phyloP scores from a whole-genome alignment of 2,113 vertebrate species.

The Misgurnus anguillicaudatus region DNA sequence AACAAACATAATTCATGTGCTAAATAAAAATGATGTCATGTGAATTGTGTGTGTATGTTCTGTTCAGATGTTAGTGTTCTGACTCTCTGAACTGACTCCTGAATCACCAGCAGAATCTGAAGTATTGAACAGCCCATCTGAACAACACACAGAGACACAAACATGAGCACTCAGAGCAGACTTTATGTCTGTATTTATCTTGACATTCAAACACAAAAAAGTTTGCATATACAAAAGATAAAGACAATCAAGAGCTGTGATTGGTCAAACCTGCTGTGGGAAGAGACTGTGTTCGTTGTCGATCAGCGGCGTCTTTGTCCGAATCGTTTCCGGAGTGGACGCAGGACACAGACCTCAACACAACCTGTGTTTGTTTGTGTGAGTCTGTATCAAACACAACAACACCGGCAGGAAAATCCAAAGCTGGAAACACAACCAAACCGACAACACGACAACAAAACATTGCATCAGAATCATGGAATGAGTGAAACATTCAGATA shows the following conservation, averaged over 20 bases:
- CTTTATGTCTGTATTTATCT: not conserved
- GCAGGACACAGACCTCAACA: constrained; percentile 64
- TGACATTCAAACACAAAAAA: no score
- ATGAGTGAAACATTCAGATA: not conserved
- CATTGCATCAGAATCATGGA: not conserved
- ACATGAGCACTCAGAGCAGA: not conserved
- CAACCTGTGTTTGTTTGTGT: constrained; percentile 47
- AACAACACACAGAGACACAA: not conserved
- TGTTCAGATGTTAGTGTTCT: not conserved
- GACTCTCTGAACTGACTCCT: not conserved
- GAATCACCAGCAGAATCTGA: constrained; percentile 1
- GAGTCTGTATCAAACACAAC: constrained; percentile 73
- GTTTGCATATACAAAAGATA: no score
- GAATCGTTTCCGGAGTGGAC: constrained; percentile 71
- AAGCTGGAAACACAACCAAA: constrained; percentile 63
- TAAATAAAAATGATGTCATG: no score
- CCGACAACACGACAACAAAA: not conserved
- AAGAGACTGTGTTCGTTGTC: constrained; percentile 80
- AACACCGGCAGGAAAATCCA: constrained; percentile 58
- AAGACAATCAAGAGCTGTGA: constrained; percentile 30
- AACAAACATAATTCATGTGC: no score
- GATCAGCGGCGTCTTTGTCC: constrained; percentile 65
- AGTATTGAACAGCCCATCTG: constrained; percentile 10
- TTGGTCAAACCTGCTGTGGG: constrained; percentile 74
- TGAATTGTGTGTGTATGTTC: constrained; percentile 5